These are phyloP conservation scores for Polymixis flavicincta DNA, from an alignment of 2,888 invertebrate species.

Conservation along the genomic window DNA sequence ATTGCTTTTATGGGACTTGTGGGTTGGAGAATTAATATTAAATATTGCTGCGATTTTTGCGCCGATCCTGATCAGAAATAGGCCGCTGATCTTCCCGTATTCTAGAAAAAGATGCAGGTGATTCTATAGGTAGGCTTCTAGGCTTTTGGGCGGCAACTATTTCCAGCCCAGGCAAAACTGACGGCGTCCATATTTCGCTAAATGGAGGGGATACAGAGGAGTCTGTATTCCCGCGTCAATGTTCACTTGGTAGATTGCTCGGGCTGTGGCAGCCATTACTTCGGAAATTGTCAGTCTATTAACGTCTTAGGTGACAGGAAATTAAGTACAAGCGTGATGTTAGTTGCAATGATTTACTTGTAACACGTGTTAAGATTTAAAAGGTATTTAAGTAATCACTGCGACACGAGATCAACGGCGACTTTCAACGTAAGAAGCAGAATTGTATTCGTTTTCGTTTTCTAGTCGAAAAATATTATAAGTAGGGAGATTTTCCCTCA, in stretches of 20 bases:
- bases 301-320: conserved; percentile 33
- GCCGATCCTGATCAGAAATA: conserved; percentile 32
- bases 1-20: conserved; percentile 50
- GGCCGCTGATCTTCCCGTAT: conserved; percentile 1
- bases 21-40: conserved; percentile 59
- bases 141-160: background rate
- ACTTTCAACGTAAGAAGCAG: background rate
- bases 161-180: conserved; percentile 3
- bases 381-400: background rate
- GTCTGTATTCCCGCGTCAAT: conserved; percentile 55
- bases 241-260: conserved; percentile 41
- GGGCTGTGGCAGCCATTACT: conserved; percentile 48
- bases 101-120: background rate
- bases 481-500: background rate
- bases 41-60: conserved; percentile 57
- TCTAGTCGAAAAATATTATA: background rate
- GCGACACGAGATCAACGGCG: background rate
- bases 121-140: background rate
- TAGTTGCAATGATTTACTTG: background rate
- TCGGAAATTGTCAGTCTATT: conserved; percentile 45
- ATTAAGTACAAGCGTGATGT: conserved; percentile 24
- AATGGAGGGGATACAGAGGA: conserved; percentile 56
- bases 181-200: conserved; percentile 49
- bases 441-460: background rate
- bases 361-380: conserved; percentile 13